Evolutionary conservation across 64 coral and sea anemone genomes (phyloP).

Genomic region (Catalaphyllia jardinei): DNA sequence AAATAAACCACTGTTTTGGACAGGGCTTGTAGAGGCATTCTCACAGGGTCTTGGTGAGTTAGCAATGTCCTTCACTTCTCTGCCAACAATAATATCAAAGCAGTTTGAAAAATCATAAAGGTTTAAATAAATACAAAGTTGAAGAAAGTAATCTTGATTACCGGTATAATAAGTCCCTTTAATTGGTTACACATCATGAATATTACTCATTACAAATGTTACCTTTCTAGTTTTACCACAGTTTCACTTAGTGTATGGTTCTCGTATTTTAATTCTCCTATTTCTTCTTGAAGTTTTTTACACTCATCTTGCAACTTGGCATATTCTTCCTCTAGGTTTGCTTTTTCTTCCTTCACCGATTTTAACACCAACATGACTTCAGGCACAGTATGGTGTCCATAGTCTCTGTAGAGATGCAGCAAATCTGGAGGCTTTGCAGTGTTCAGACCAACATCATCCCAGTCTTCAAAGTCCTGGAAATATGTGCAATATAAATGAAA

Average conservation of each 20-base stretch:
- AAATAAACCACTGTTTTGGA: not conserved
- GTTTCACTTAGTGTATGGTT: slow-evolving; percentile 75
- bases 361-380: slow-evolving; percentile 80
- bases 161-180: too few relatives aligned
- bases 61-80: slow-evolving; percentile 23
- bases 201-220: not conserved
- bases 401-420: slow-evolving; percentile 93
- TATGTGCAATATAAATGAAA: not conserved
- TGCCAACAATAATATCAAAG: not conserved
- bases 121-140: too few relatives aligned
- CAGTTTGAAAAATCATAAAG: too few relatives aligned
- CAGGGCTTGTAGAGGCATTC: not conserved
- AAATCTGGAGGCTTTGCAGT: slow-evolving; percentile 92
- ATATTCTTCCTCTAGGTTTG: slow-evolving; percentile 68
- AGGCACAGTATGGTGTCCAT: slow-evolving; percentile 90
- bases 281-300: slow-evolving; percentile 74
- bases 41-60: not conserved
- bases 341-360: slow-evolving; percentile 82
- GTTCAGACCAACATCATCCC: slow-evolving; percentile 98
- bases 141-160: too few relatives aligned
- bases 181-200: too few relatives aligned
- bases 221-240: slow-evolving; percentile 73
- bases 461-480: slow-evolving; percentile 95
- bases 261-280: slow-evolving; percentile 84
- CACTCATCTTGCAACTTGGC: slow-evolving; percentile 63